These are phyloP conservation scores for Sphecodes monilicornis DNA, from an alignment of 2,888 invertebrate species.

Conservation along the genomic window DNA sequence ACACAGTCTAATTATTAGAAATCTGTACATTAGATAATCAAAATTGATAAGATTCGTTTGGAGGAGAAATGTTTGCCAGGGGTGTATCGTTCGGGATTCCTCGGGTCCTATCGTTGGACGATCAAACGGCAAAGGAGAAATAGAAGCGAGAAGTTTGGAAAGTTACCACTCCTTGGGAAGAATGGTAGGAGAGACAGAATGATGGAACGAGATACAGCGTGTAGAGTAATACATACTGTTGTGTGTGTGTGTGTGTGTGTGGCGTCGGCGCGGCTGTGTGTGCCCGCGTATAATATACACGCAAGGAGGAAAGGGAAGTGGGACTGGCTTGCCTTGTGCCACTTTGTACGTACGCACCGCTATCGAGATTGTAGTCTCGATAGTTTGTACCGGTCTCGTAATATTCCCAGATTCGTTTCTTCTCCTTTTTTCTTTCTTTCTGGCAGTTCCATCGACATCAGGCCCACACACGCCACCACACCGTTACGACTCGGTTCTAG, in stretches of 20 bases:
- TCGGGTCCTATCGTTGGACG: not conserved
- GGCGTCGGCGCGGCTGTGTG: not conserved
- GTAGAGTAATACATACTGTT: not conserved
- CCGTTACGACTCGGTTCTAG: not conserved
- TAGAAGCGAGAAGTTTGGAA: constrained; percentile 60
- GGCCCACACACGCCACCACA: not conserved
- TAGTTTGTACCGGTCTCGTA: constrained; percentile 44
- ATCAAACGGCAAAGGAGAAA: constrained; percentile 24
- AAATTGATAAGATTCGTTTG: not conserved
- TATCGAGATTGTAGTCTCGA: constrained; percentile 63
- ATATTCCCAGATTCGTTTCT: constrained; percentile 51
- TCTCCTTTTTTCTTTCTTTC: constrained; percentile 25
- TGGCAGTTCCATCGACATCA: constrained; percentile 1
- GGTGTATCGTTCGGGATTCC: not conserved
- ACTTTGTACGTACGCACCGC: constrained; percentile 62
- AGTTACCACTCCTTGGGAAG: constrained; percentile 48
- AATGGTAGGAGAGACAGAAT: constrained; percentile 41
- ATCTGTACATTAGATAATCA: too few relatives aligned
- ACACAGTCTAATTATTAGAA: too few relatives aligned
- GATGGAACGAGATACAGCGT: constrained; percentile 49
- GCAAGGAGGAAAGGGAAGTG: constrained; percentile 67
- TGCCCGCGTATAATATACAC: constrained; percentile 13
- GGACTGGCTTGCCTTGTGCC: constrained; percentile 70
- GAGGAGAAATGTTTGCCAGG: not conserved
- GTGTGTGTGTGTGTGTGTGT: not conserved